Percentiles rank a stretch among this genome's conserved stretches.
These are phyloP conservation scores for Zenarchopterus dispar DNA, from an alignment of 2,797 vertebrate genomes.

Conservation along the genomic window DNA sequence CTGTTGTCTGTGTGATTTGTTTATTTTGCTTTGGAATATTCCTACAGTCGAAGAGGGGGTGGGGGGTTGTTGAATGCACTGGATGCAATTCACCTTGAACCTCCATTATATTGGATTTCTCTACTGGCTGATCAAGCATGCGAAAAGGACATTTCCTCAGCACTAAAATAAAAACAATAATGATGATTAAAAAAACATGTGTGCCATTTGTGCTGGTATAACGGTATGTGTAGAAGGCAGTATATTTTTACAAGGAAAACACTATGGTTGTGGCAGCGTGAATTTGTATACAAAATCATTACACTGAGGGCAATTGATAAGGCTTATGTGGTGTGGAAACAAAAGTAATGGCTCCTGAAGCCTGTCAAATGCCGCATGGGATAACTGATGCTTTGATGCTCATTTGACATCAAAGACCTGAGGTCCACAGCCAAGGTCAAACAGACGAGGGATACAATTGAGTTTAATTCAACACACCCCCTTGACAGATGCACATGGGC, in stretches of 20 bases:
- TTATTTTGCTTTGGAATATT: conserved; percentile 85
- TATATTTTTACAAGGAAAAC: conserved; percentile 81
- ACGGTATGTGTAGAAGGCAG: conserved; percentile 67
- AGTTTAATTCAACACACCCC: conserved; percentile 79
- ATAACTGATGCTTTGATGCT: conserved; percentile 76
- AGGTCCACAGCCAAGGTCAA: conserved; percentile 82
- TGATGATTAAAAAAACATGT: conserved; percentile 88
- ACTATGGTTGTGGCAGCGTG: conserved; percentile 49
- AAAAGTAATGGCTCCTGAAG: conserved; percentile 80
- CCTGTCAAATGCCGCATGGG: conserved; percentile 73
- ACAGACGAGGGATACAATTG: conserved; percentile 71
- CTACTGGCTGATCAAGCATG: conserved; percentile 99
- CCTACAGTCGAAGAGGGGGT: conserved; percentile 67
- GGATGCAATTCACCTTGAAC: conserved; percentile 92
- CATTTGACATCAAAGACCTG: conserved; percentile 78
- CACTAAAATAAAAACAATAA: conserved; percentile 89
- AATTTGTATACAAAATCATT: conserved; percentile 84
- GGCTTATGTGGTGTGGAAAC: conserved; percentile 76
- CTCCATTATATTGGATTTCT: conserved; percentile 93
- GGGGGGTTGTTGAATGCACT: conserved; percentile 66
- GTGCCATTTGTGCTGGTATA: conserved; percentile 74
- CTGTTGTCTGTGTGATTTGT: conserved; percentile 88
- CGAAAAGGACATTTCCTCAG: conserved; percentile 91
- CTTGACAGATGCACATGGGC: conserved; percentile 80
- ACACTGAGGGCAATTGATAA: conserved; percentile 79